Conservation (phyloP, 2,113 vertebrate species). For the Pogonocichla stellata region DNA sequence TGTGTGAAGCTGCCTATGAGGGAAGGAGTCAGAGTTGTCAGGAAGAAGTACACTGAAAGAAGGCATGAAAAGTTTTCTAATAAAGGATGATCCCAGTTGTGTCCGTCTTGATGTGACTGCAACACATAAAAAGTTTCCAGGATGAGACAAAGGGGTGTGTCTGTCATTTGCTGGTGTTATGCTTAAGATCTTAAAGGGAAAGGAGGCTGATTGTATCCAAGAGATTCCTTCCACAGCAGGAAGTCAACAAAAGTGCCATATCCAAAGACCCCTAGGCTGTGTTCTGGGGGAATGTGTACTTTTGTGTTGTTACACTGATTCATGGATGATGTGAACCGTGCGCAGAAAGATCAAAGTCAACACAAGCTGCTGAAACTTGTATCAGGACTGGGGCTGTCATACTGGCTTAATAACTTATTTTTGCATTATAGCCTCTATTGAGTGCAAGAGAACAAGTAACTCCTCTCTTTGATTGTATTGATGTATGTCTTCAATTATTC, state of each 20-base stretch:
- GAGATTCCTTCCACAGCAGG: background rate
- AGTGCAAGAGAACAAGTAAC: background rate
- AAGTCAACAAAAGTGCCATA: background rate
- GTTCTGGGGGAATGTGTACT: background rate
- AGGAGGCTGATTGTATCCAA: background rate
- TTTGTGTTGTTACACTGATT: background rate
- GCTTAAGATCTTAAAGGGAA: background rate
- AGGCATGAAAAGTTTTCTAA: no score
- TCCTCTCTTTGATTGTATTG: background rate
- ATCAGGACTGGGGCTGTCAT: background rate
- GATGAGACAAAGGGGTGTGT: background rate
- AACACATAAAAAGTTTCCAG: background rate
- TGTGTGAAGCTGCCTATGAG: no score
- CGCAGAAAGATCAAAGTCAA: background rate
- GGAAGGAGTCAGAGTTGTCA: no score
- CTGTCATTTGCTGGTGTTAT: background rate
- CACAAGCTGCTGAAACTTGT: background rate
- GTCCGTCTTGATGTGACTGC: no score
- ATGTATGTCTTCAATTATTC: background rate
- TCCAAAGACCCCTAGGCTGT: background rate
- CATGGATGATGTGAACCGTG: background rate
- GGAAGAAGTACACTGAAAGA: no score
- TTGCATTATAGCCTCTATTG: background rate
- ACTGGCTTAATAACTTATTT: background rate
- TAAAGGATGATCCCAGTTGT: no score